Percentiles rank a stretch among this genome's conserved stretches.
These are phyloP conservation scores for Ichneumon xanthorius DNA, from an alignment of 2,888 invertebrate species.

Conservation along the genomic window DNA sequence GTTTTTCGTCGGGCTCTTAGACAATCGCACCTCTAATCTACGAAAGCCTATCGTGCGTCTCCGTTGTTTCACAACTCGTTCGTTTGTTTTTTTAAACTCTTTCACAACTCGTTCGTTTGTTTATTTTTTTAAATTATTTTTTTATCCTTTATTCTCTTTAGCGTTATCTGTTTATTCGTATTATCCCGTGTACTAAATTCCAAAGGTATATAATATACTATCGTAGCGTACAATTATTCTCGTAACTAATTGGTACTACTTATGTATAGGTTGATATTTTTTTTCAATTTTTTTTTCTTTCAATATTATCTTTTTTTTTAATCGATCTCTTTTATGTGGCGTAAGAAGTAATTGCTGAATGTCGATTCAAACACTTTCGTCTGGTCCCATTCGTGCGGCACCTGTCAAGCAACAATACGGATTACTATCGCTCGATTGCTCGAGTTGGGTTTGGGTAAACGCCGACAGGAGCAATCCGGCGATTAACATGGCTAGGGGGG, in stretches of 20 bases:
- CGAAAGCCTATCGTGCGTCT: not conserved
- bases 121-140: not conserved
- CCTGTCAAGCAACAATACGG: conserved; percentile 63
- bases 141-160: not conserved
- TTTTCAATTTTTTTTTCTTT: conserved; percentile 22
- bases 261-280: conserved; percentile 26
- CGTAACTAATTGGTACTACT: conserved; percentile 22
- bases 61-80: not conserved
- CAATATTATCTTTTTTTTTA: not conserved
- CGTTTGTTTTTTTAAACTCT: no score
- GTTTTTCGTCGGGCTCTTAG: not conserved
- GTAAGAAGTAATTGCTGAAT: conserved; percentile 59
- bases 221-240: conserved; percentile 20
- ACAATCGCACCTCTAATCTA: not conserved
- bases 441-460: conserved; percentile 5
- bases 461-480: conserved; percentile 7
- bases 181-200: not conserved
- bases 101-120: not conserved
- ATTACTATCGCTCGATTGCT: conserved; percentile 17
- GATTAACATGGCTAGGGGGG: not conserved
- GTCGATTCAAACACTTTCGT: conserved; percentile 78
- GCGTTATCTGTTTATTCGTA: conserved; percentile 5
- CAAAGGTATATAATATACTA: not conserved
- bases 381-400: conserved; percentile 81
- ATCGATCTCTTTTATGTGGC: conserved; percentile 26